Percentiles rank a stretch among this genome's conserved stretches.
Conservation (phyloP, 2,113 vertebrate genomes). For the Ammodytes marinus region DNA sequence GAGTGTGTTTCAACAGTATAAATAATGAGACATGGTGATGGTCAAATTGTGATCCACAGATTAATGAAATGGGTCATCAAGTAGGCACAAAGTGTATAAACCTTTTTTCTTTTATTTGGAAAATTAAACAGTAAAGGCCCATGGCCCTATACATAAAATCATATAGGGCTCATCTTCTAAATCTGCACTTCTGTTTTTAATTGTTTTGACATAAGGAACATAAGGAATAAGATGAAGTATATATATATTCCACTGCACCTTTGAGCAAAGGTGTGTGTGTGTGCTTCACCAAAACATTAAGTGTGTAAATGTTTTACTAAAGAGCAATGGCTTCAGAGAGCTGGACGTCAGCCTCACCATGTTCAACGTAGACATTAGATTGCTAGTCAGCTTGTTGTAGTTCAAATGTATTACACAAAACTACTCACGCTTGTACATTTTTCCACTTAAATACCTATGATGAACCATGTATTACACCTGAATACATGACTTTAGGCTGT, state of each 20-base stretch:
- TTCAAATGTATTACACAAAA: constrained; percentile 32
- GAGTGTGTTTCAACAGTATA: neutral
- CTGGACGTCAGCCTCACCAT: constrained; percentile 17
- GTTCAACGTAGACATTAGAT: constrained; percentile 42
- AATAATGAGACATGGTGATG: neutral
- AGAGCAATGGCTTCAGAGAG: constrained; percentile 18
- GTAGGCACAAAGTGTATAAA: neutral
- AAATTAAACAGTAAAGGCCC: neutral
- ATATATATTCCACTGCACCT: neutral
- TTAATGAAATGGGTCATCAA: neutral
- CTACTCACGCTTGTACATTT: constrained; percentile 27
- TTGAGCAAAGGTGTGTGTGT: constrained; percentile 4
- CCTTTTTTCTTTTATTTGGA: neutral
- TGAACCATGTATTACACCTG: constrained; percentile 21
- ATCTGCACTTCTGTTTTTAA: neutral
- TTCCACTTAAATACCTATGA: constrained; percentile 43
- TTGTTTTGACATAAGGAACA: neutral
- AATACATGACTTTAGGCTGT: constrained; percentile 42
- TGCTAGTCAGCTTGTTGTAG: constrained; percentile 17
- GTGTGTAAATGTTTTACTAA: constrained; percentile 14
- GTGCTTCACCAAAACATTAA: neutral
- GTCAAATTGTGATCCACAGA: constrained; percentile 15
- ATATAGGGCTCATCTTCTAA: neutral
- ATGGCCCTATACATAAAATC: neutral
- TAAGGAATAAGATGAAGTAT: neutral